These are phyloP conservation scores for Troglohyphantes excavatus DNA, from an alignment of 2,888 invertebrate genomes.

Conservation along the genomic window DNA sequence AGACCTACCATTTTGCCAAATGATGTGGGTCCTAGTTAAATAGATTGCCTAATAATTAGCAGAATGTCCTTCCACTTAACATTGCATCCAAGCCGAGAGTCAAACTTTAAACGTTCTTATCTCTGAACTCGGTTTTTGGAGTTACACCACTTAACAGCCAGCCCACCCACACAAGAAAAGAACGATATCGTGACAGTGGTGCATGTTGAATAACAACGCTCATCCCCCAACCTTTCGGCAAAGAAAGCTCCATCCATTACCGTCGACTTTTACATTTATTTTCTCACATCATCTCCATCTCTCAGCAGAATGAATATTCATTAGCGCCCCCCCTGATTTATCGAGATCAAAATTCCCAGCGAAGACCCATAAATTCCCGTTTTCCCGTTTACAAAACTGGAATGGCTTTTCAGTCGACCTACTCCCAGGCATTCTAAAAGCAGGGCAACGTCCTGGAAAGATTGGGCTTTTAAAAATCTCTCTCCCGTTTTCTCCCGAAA, in stretches of 20 bases:
- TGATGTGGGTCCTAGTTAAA: too few relatives aligned
- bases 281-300: constrained; percentile 9
- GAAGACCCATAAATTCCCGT: constrained; percentile 15
- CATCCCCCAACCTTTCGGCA: too few relatives aligned
- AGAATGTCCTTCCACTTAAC: too few relatives aligned
- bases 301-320: background rate
- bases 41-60: too few relatives aligned
- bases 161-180: too few relatives aligned
- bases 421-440: background rate
- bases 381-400: background rate
- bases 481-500: constrained; percentile 10
- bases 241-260: background rate
- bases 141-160: too few relatives aligned
- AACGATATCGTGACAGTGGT: too few relatives aligned
- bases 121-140: too few relatives aligned
- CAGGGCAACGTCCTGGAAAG: constrained; percentile 35
- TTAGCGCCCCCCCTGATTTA: background rate
- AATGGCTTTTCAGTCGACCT: background rate
- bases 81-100: too few relatives aligned
- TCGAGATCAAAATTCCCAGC: constrained; percentile 6
- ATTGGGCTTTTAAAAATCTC: constrained; percentile 6
- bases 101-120: too few relatives aligned
- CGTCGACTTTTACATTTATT: background rate
- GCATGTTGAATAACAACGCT: too few relatives aligned
- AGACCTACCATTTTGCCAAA: too few relatives aligned